These are phyloP conservation scores for Troides helena DNA, from an alignment of 2,888 invertebrate species.

Conservation along the genomic window DNA sequence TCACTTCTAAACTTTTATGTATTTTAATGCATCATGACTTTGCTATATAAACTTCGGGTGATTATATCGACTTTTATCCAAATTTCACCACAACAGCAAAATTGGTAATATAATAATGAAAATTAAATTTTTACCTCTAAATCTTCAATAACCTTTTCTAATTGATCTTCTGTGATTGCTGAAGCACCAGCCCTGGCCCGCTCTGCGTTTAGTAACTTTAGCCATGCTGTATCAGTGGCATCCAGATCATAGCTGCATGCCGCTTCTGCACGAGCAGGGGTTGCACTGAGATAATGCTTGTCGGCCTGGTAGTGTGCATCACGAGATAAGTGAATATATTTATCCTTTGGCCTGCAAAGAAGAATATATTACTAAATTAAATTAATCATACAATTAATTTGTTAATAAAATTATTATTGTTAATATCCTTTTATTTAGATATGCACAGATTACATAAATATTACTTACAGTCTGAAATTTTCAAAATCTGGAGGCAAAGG, in stretches of 20 bases:
- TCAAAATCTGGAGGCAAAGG: conserved; percentile 88
- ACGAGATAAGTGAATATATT: conserved; percentile 93
- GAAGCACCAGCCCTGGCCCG: conserved; percentile 87
- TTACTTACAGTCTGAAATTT: conserved; percentile 92
- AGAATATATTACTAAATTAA: neutral
- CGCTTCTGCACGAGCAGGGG: conserved; percentile 93
- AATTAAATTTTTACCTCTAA: conserved; percentile 82
- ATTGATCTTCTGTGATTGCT: conserved; percentile 90
- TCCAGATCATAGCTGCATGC: conserved; percentile 97
- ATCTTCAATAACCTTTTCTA: conserved; percentile 95
- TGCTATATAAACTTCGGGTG: too few species aligned
- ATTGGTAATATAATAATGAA: too few species aligned
- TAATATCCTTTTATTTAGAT: neutral
- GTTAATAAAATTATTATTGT: too few species aligned
- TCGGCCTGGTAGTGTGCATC: conserved; percentile 92
- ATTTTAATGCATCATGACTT: too few species aligned
- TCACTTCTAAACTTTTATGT: too few species aligned
- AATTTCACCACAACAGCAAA: too few species aligned
- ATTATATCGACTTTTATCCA: too few species aligned
- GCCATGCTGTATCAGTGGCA: conserved; percentile 94
- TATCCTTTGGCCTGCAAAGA: conserved; percentile 89
- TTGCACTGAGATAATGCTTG: conserved; percentile 91
- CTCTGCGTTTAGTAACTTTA: conserved; percentile 92
- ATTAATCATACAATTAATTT: neutral
- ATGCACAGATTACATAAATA: neutral